Evolutionary conservation across 1,140 invertebrate species (phyloP).

Genomic region (Formica exsecta): DNA sequence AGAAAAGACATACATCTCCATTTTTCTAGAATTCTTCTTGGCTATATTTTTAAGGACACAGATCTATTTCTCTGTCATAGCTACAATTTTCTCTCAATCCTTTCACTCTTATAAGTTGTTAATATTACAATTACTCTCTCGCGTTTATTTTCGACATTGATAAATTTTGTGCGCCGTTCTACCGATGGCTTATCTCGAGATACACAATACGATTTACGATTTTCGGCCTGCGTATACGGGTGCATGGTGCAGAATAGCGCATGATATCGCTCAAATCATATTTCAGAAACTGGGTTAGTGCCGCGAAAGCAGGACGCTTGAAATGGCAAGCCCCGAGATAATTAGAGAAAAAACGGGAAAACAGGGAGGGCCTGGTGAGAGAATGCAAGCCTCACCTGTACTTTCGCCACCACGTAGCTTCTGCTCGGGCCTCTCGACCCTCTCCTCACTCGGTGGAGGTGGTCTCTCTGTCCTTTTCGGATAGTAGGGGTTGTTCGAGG

Average conservation of each 20-base stretch:
- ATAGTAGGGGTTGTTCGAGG: constrained; percentile 81
- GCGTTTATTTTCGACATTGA: constrained; percentile 18
- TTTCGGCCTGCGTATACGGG: constrained; percentile 40
- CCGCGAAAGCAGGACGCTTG: constrained; percentile 34
- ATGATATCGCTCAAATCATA: constrained; percentile 35
- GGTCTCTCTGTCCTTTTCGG: constrained; percentile 83
- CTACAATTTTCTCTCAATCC: constrained; percentile 5
- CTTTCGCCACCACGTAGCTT: constrained; percentile 79
- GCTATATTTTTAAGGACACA: neutral
- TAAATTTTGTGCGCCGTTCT: constrained; percentile 10
- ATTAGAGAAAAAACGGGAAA: constrained; percentile 55
- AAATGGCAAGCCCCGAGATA: constrained; percentile 40
- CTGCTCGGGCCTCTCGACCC: constrained; percentile 80
- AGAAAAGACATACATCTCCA: constrained; percentile 5
- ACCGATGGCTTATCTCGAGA: constrained; percentile 2
- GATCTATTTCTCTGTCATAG: neutral
- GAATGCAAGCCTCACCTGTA: constrained; percentile 82
- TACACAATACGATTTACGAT: neutral
- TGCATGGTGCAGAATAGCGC: constrained; percentile 84
- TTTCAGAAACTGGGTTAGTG: constrained; percentile 37
- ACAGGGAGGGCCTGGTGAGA: constrained; percentile 73
- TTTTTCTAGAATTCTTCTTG: neutral
- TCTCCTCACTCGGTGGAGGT: constrained; percentile 78
- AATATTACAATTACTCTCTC: constrained; percentile 25
- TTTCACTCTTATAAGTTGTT: constrained; percentile 3